Evolutionary conservation across 1,140 invertebrate genomes (phyloP).

Genomic region (Drosophila suzukii): DNA sequence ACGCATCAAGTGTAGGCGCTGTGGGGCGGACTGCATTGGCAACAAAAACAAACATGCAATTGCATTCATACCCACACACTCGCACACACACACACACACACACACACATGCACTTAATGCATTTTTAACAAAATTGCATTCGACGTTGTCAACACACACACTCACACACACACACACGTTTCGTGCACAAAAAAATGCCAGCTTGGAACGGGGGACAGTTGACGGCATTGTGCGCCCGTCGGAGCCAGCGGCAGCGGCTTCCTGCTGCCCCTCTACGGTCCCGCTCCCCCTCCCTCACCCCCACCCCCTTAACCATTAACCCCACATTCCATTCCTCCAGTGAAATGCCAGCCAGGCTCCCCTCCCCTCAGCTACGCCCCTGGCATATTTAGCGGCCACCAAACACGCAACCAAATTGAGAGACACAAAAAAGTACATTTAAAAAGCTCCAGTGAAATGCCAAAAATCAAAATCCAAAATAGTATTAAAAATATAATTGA

Average conservation of each 20-base stretch:
- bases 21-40: conserved; percentile 62
- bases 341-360: conserved; percentile 18
- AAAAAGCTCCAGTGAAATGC: conserved; percentile 9
- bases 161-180: conserved; percentile 25
- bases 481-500: background rate
- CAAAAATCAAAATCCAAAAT: conserved; percentile 7
- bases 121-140: conserved; percentile 83
- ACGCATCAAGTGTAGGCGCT: conserved; percentile 72
- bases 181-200: conserved; percentile 15
- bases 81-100: conserved; percentile 38
- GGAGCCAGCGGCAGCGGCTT: conserved; percentile 35
- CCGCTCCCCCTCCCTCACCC: conserved; percentile 1
- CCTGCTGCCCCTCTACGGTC: conserved; percentile 21
- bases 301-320: conserved; percentile 37
- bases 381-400: conserved; percentile 62
- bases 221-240: conserved; percentile 55
- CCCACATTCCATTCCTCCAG: conserved; percentile 46
- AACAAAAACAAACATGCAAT: conserved; percentile 82
- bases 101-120: conserved; percentile 74
- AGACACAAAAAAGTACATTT: conserved; percentile 28
- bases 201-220: conserved; percentile 61
- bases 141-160: conserved; percentile 64
- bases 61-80: conserved; percentile 71
- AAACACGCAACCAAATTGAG: conserved; percentile 47
- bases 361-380: conserved; percentile 13